Evolutionary conservation across 2,797 vertebrate species (phyloP).

Genomic region (Hoplostethus atlanticus): DNA sequence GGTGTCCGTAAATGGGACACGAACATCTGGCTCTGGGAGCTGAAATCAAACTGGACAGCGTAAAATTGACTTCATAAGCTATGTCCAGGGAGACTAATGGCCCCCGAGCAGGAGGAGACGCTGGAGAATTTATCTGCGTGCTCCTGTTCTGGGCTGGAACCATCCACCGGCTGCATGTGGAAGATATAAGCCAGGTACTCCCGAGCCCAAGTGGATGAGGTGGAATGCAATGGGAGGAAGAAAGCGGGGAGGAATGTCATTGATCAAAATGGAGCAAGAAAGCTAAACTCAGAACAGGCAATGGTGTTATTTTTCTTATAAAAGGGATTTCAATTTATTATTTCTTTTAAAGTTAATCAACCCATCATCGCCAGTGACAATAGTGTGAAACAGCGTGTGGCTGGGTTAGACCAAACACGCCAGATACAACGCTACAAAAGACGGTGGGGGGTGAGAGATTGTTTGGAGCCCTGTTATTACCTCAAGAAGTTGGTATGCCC

Average conservation of each 20-base stretch:
- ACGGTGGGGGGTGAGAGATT: conserved; percentile 70
- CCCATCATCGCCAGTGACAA: conserved; percentile 22
- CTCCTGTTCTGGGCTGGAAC: conserved; percentile 81
- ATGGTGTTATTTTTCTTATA: conserved; percentile 10
- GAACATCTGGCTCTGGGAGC: conserved; percentile 83
- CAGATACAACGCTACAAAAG: conserved; percentile 52
- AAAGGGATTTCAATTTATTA: not conserved
- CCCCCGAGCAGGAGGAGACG: conserved; percentile 73
- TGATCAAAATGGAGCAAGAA: conserved; percentile 69
- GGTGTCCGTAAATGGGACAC: conserved; percentile 46
- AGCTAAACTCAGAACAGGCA: conserved; percentile 41
- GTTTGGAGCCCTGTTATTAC: conserved; percentile 86
- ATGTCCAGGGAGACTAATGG: conserved; percentile 84
- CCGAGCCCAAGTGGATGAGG: conserved; percentile 73
- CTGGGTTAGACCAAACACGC: conserved; percentile 46
- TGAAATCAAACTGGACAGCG: conserved; percentile 84
- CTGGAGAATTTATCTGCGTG: conserved; percentile 81
- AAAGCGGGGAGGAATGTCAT: conserved; percentile 76
- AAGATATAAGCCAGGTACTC: conserved; percentile 88
- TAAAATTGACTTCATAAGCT: conserved; percentile 87
- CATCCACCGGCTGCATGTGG: conserved; percentile 83
- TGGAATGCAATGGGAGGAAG: conserved; percentile 77
- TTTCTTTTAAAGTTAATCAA: conserved; percentile 22
- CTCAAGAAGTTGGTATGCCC: conserved; percentile 93
- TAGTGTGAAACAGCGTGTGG: conserved; percentile 16